phyloP scores from a whole-genome alignment of 2,888 invertebrate genomes.

The Zaprionus lineosus region DNA sequence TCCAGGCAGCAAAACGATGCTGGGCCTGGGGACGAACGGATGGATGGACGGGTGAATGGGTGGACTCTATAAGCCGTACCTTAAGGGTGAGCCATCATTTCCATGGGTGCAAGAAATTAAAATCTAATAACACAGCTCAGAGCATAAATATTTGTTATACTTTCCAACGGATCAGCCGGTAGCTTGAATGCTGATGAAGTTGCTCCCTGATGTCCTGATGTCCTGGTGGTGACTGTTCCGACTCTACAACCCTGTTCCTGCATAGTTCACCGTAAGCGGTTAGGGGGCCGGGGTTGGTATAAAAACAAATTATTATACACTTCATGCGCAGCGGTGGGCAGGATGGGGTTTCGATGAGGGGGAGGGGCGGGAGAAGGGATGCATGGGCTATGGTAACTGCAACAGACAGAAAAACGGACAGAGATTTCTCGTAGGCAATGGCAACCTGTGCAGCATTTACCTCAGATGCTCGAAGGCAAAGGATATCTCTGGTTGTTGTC shows the following conservation, averaged over 20 bases:
- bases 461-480: conserved; percentile 39
- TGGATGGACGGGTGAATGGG: no score
- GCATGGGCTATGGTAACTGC: conserved; percentile 55
- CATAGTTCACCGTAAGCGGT: conserved; percentile 35
- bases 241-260: conserved; percentile 27
- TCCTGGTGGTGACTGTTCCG: not conserved
- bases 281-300: conserved; percentile 25
- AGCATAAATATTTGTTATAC: conserved; percentile 76
- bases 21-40: not conserved
- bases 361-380: not conserved
- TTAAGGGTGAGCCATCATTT: conserved; percentile 55
- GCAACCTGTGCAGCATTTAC: conserved; percentile 72
- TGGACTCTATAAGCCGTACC: not conserved
- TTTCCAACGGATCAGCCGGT: conserved; percentile 54
- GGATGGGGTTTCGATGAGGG: not conserved
- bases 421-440: conserved; percentile 61
- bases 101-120: conserved; percentile 76
- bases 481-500: conserved; percentile 43
- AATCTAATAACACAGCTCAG: conserved; percentile 76
- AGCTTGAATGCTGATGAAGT: conserved; percentile 53
- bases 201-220: conserved; percentile 10
- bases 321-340: conserved; percentile 27
- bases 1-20: not conserved
- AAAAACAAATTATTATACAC: conserved; percentile 74
- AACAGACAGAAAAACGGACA: conserved; percentile 51